phyloP scores from a whole-genome alignment of 2,113 vertebrate species.

The Vimba vimba region DNA sequence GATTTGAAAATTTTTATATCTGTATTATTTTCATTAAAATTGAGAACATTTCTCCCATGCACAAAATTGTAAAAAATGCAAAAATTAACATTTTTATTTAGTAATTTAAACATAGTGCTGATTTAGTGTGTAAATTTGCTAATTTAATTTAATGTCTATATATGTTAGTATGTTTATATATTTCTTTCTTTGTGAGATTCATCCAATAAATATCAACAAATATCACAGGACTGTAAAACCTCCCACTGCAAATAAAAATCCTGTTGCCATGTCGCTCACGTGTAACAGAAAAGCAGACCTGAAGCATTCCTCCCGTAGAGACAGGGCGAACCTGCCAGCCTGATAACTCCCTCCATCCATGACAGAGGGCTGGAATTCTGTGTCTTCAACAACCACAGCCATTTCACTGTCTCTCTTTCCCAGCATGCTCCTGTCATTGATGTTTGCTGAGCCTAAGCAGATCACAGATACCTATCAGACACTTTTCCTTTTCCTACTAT shows the following conservation, averaged over 20 bases:
- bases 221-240: not conserved
- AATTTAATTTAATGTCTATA: not conserved
- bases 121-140: not conserved
- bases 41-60: not conserved
- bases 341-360: constrained; percentile 57
- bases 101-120: not conserved
- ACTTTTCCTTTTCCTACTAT: not conserved
- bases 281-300: constrained; percentile 50
- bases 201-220: not conserved
- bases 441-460: constrained; percentile 58
- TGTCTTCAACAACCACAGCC: constrained; percentile 61
- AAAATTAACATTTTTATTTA: not conserved
- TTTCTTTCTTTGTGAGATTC: not conserved
- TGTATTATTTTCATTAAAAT: not conserved
- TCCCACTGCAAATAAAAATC: not conserved
- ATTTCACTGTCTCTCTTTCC: constrained; percentile 62
- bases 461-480: constrained; percentile 13
- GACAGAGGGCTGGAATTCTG: constrained; percentile 38
- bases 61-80: not conserved
- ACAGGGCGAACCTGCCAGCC: constrained; percentile 57
- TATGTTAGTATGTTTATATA: not conserved
- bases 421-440: constrained; percentile 66
- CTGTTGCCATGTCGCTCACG: constrained; percentile 8
- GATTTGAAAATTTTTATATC: not conserved
- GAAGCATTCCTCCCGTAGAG: constrained; percentile 57